phyloP scores from a whole-genome alignment of 2,797 vertebrate genomes.

The Anabas testudineus region DNA sequence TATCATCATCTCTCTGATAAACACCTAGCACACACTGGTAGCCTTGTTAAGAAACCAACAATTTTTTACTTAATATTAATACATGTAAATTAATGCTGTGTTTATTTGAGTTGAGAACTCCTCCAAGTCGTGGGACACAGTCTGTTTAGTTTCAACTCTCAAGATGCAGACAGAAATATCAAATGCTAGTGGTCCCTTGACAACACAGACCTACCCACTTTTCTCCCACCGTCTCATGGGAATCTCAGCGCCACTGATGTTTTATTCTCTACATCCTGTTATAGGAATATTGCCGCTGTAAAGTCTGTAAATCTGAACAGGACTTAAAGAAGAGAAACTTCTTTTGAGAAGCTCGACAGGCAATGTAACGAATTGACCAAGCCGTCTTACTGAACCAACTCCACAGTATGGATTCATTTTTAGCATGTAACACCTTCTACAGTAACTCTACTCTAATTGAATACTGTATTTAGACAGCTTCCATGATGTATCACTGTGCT shows the following conservation, averaged over 20 bases:
- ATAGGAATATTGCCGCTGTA: not conserved
- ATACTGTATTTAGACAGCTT: slow-evolving; percentile 31
- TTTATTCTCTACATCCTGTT: slow-evolving; percentile 24
- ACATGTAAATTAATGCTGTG: slow-evolving; percentile 84
- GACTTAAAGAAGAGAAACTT: slow-evolving; percentile 13
- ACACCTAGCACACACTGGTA: slow-evolving; percentile 61
- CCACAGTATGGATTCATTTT: not conserved
- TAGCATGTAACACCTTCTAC: slow-evolving; percentile 13
- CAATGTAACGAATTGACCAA: slow-evolving; percentile 1
- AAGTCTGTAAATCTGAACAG: not conserved
- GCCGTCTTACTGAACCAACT: slow-evolving; percentile 2
- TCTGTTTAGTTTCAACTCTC: slow-evolving; percentile 70
- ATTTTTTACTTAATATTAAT: slow-evolving; percentile 81
- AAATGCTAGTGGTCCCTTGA: slow-evolving; percentile 60
- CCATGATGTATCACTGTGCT: slow-evolving; percentile 59
- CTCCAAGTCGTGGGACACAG: slow-evolving; percentile 64
- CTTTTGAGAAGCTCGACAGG: slow-evolving; percentile 19
- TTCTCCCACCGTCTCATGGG: slow-evolving; percentile 38
- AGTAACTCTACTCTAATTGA: slow-evolving; percentile 30
- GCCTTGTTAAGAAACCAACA: slow-evolving; percentile 68
- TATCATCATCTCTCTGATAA: slow-evolving; percentile 77
- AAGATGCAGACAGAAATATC: slow-evolving; percentile 71
- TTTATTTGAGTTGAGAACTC: slow-evolving; percentile 77
- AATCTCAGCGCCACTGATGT: slow-evolving; percentile 30
- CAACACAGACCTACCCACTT: slow-evolving; percentile 43